Percentiles rank a stretch among this genome's conserved stretches.
Conservation (phyloP, 2,797 vertebrate genomes). For the Pseudotriccus pelzelni region DNA sequence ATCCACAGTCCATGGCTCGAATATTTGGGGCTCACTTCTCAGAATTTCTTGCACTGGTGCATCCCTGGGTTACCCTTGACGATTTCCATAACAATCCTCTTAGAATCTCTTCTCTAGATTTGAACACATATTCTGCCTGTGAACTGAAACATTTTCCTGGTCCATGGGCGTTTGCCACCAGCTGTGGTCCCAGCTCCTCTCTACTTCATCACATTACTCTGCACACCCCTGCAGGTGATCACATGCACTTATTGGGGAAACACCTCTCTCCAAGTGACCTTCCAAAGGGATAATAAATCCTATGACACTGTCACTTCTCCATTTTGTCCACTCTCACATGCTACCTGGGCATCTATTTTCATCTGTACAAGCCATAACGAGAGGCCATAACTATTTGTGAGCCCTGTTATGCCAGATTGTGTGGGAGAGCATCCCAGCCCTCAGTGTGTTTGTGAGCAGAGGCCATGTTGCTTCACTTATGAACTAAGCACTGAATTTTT, state of each 20-base stretch:
- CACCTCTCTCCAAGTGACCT: background rate
- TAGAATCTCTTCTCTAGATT: background rate
- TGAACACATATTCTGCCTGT: background rate
- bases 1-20: accelerated
- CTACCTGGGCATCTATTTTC: background rate
- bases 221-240: background rate
- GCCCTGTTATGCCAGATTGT: background rate
- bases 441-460: background rate
- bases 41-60: background rate
- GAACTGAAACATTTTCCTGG: background rate
- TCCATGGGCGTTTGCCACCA: accelerated
- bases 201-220: background rate
- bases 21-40: background rate
- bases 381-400: background rate
- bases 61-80: background rate
- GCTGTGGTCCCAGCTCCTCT: background rate
- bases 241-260: accelerated
- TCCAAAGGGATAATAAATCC: background rate
- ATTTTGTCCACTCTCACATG: background rate
- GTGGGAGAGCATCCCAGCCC: background rate
- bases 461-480: background rate
- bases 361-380: background rate
- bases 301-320: background rate
- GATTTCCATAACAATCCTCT: background rate
- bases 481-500: background rate